Conservation (phyloP, 2,113 vertebrate species). For the Hippocampus comes region DNA sequence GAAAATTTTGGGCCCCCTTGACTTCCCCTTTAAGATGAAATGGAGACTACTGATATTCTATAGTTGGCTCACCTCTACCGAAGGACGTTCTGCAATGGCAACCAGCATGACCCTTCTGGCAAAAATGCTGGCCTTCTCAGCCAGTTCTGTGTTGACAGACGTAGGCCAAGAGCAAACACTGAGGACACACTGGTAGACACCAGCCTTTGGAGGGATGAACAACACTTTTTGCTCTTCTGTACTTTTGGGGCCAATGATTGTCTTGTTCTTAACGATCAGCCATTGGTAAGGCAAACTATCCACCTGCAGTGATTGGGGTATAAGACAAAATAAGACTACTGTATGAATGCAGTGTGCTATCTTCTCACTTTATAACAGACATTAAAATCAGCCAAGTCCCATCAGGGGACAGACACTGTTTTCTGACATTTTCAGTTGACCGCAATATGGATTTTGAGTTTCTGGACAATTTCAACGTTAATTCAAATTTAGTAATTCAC, state of each 20-base stretch:
- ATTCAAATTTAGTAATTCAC: background rate
- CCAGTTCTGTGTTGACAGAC: conserved; percentile 77
- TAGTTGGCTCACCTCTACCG: conserved; percentile 77
- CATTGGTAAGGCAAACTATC: conserved; percentile 82
- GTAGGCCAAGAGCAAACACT: conserved; percentile 88
- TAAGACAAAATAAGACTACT: conserved; percentile 1
- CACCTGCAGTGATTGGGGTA: conserved; percentile 67
- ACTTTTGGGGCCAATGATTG: conserved; percentile 83
- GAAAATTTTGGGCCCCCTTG: too few species aligned
- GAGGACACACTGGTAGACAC: conserved; percentile 86
- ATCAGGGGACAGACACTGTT: background rate
- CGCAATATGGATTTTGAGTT: background rate
- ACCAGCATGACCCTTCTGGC: conserved; percentile 82
- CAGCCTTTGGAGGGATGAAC: conserved; percentile 81
- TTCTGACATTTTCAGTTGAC: background rate
- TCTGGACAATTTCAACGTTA: background rate
- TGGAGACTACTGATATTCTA: background rate
- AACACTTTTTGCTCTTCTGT: conserved; percentile 89
- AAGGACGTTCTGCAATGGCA: conserved; percentile 85
- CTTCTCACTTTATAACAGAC: background rate
- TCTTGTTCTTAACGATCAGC: conserved; percentile 91
- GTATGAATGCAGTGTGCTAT: background rate
- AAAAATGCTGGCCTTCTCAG: conserved; percentile 80
- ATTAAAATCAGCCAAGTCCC: background rate
- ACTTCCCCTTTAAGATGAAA: background rate